Base-by-base conservation (phyloP, 2,797 vertebrate species). In the Tenualosa thibaudeaui region DNA sequence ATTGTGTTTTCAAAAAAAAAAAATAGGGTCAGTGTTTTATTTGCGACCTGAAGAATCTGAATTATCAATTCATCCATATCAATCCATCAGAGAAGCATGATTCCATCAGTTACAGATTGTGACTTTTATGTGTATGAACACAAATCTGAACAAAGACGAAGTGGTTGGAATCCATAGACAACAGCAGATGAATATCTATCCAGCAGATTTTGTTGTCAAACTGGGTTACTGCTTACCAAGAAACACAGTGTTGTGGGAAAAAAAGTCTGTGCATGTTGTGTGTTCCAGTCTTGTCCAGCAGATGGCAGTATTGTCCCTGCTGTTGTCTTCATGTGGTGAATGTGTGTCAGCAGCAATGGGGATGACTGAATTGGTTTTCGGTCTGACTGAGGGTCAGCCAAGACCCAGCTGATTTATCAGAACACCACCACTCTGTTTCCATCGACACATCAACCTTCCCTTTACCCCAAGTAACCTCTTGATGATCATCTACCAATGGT, bases 261-360 rank as follows among this genome's bases (percentile, higher is more conserved):
- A 46, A 46, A 51, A 51, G 50, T 51, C 50, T 51, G 6, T 51
- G 50, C 50, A 9, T 51, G 9, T 51, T 51, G 50, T 4, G 46
- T 78, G 40, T 78, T 78, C 40, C 37, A 43, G 15, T 78, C 1
- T 46, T 46, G 40, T 22, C 71, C 71, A 78, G 37, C 15, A 78
- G 37, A 19, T 46, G 71, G 40, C 71, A 78, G 71, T 40, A 78
- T 15, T 22, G 15, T 5, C 6, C 5, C 71, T 78, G 54, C 15
- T 15, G 5, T 17, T 5, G 71, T 43, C 15, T 15, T n/a, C 8
- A 10, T 78, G 15, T 10, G 17, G 6, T 46, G 71, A 9, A 78
- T 78, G 17, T 46, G 71, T 78, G 71, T 78, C 71, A 46, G 40
- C 71, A 22, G 71, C 71, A 46, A 6, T 78, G 40, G 71, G 40